Evolutionary conservation across 2,888 invertebrate species (phyloP), one percentile per base, ranked within the genome.

Genomic region (Lepeophtheirus nordmannii): DNA sequence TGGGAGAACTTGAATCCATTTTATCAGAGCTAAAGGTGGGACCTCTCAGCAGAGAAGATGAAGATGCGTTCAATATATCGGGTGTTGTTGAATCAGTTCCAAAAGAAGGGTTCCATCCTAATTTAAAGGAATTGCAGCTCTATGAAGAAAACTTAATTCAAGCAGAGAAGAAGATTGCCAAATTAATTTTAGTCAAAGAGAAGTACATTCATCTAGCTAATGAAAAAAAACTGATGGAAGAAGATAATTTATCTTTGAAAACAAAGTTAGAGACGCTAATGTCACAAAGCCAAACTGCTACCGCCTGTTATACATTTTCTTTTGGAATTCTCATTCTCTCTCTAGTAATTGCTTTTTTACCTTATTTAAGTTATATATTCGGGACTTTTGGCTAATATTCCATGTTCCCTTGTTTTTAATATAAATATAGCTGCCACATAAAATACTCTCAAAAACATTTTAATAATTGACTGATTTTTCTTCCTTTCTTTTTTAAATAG

Each of bases 121-220:
- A 30, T 30, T 30, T 30, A 30, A 30, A 30, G 30, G 30, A 30
- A 30, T 30, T 30, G 30, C 30, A 30, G 30, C 30, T 17, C 53
- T 46, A 46, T 17, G 78, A 79, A 70, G 78, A 79, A 69, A 77
- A 75, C 68, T 75, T 75, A 68, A 78, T 78, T 70, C 78, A 80
- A 72, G 77, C 77, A 37, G 77, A 76, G 69, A 37, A 22, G 5
- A 46, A 63, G 37, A 46, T 63, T 10, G 37, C 22, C 23, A n/a
- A 56, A 14, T 37, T 63, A 14, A 40, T 63, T n/a, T 30, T 20
- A 56, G 46, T 56, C 23, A 63, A 63, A 30, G 63, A 63, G 23
- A 63, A 63, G 56, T 63, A 63, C 56, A 38, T 38, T 8, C 37
- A 56, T n/a, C 20, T 63, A n/a, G 23, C 53, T 1, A 53, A n/a